Conservation (phyloP, 2,113 vertebrate species). For the Ageneiosus marmoratus region DNA sequence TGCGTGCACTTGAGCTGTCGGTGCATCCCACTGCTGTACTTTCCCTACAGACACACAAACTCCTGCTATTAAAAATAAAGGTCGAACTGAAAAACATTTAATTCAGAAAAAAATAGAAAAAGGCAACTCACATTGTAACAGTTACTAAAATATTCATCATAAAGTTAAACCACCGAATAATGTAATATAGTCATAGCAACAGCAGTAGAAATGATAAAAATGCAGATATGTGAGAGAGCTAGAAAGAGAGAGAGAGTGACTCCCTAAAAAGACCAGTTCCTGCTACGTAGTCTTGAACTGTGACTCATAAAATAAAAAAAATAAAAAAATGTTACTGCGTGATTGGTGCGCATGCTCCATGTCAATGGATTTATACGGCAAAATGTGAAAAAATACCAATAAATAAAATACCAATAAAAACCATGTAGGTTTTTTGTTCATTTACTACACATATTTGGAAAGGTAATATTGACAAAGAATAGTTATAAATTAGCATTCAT, state of each 20-base stretch:
- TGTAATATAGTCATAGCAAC: conserved; percentile 64
- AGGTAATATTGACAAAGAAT: conserved; percentile 19
- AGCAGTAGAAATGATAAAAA: conserved; percentile 74
- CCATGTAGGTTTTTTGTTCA: not conserved
- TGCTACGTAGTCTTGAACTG: conserved; percentile 38
- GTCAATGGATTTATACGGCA: not conserved
- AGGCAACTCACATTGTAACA: conserved; percentile 70
- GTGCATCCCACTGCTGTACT: conserved; percentile 11
- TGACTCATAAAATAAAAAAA: not conserved
- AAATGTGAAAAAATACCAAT: conserved; percentile 22
- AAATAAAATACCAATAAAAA: conserved; percentile 12
- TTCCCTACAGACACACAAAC: conserved; percentile 44
- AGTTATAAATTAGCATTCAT: conserved; percentile 42
- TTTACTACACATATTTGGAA: conserved; percentile 31
- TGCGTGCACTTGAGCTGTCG: not conserved
- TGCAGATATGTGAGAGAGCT: conserved; percentile 50
- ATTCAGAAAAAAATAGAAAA: conserved; percentile 51
- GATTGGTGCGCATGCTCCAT: conserved; percentile 26
- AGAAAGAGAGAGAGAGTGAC: conserved; percentile 48
- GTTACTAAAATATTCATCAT: conserved; percentile 62
- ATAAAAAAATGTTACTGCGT: not conserved
- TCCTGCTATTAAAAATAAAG: conserved; percentile 25
- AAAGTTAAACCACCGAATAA: conserved; percentile 73
- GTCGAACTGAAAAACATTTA: conserved; percentile 54
- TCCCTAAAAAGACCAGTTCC: conserved; percentile 40